phyloP scores from a whole-genome alignment of 1,140 invertebrate species.

The Drosophila yakuba region DNA sequence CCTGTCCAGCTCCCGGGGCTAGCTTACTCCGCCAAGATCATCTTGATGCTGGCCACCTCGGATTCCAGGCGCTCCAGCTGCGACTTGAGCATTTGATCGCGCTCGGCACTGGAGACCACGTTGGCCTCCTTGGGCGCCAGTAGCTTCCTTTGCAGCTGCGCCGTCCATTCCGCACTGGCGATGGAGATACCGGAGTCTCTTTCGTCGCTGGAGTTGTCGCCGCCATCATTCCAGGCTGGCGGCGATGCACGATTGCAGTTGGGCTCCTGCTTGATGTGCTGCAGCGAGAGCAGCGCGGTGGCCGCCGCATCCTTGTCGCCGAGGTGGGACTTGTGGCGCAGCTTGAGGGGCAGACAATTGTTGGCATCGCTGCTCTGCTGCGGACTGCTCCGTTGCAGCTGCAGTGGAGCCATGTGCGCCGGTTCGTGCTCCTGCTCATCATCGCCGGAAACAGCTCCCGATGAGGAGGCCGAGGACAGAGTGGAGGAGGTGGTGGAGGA shows the following conservation, averaged over 20 bases:
- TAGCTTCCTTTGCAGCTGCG: constrained; percentile 78
- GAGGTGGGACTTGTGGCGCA: constrained; percentile 95
- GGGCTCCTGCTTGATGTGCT: constrained; percentile 93
- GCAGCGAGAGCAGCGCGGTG: constrained; percentile 90
- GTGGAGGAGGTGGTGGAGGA: constrained; percentile 67
- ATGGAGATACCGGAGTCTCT: constrained; percentile 94
- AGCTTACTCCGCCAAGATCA: constrained; percentile 85
- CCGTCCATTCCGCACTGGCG: constrained; percentile 88
- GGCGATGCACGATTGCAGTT: constrained; percentile 87
- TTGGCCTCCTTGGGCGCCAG: constrained; percentile 54
- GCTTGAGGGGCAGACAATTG: constrained; percentile 93
- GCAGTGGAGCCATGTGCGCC: constrained; percentile 38
- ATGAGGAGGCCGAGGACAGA: constrained; percentile 83
- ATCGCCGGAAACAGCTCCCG: constrained; percentile 89
- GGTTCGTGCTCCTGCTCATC: constrained; percentile 78
- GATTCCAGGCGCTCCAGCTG: constrained; percentile 94
- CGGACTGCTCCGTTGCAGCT: constrained; percentile 29
- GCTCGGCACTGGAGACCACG: constrained; percentile 85
- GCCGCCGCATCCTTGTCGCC: constrained; percentile 94
- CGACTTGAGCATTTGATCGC: constrained; percentile 88
- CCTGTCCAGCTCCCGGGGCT: no score
- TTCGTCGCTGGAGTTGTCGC: constrained; percentile 94
- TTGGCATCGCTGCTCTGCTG: constrained; percentile 78
- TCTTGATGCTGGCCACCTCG: constrained; percentile 95
- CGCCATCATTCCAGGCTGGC: constrained; percentile 92